Evolutionary conservation across 2,797 vertebrate species (phyloP).

Genomic region (Danio albolineatus): DNA sequence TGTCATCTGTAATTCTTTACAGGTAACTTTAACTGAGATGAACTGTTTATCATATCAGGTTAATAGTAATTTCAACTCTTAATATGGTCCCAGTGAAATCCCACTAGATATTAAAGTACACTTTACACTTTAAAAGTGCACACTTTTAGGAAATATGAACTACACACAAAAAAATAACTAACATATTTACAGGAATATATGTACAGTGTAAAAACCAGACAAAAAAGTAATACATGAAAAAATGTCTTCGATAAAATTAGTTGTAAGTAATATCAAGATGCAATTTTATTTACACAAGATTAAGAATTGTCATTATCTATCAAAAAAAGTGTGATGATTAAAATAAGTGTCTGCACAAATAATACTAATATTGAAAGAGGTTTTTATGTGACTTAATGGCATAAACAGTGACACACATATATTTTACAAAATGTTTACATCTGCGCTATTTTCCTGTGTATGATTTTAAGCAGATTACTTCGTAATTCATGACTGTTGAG

Average conservation of each 20-base stretch:
- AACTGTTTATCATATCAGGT: not conserved
- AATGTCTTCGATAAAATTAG: not conserved
- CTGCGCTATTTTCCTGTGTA: slow-evolving; percentile 38
- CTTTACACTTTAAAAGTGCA: too few relatives aligned
- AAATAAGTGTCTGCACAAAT: not conserved
- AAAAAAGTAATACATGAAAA: not conserved
- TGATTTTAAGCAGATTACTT: slow-evolving; percentile 64
- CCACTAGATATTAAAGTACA: not conserved
- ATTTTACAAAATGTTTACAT: slow-evolving; percentile 6
- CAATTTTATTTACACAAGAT: not conserved
- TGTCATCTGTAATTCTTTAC: too few relatives aligned
- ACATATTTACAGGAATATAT: not conserved
- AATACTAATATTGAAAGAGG: not conserved
- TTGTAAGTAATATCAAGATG: not conserved
- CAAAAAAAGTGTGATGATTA: not conserved
- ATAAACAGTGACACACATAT: not conserved
- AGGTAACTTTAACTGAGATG: not conserved
- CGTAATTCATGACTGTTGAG: slow-evolving; percentile 76
- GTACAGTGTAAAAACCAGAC: not conserved
- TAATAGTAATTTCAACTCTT: not conserved
- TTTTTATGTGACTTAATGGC: not conserved
- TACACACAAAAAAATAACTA: not conserved
- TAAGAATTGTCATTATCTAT: not conserved
- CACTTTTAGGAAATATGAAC: not conserved
- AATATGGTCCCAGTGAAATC: not conserved